Evolutionary conservation across 2,888 invertebrate species (phyloP).

Genomic region (Pemphredon lugubris): DNA sequence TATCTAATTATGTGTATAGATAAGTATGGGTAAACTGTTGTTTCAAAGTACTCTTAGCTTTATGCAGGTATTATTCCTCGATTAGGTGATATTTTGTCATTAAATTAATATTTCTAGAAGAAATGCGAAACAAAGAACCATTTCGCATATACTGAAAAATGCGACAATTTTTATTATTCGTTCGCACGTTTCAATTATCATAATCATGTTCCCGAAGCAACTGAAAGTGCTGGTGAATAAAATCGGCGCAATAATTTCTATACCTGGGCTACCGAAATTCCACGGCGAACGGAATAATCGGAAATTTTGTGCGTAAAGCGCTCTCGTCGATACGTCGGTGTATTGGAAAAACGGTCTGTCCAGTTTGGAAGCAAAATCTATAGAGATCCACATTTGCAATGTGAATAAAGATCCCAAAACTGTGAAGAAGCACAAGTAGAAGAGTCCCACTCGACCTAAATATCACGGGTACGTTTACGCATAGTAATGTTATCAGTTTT

Average conservation of each 20-base stretch:
- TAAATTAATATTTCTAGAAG: no score
- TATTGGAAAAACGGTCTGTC: conserved; percentile 67
- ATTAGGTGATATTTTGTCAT: no score
- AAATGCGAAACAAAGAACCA: no score
- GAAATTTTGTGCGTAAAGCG: not conserved
- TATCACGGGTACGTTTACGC: not conserved
- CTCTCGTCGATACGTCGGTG: not conserved
- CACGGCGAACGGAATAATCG: conserved; percentile 39
- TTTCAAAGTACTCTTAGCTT: no score
- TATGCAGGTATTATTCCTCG: no score
- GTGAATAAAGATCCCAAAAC: conserved; percentile 69
- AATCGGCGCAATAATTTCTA: not conserved
- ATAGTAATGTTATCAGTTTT: not conserved
- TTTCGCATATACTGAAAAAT: no score
- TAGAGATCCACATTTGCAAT: conserved; percentile 72
- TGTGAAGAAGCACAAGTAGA: conserved; percentile 73
- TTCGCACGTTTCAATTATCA: no score
- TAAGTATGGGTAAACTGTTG: no score
- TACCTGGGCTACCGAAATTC: conserved; percentile 66
- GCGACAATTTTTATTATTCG: no score
- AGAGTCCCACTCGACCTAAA: conserved; percentile 68
- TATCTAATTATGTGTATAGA: no score
- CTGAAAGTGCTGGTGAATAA: no score
- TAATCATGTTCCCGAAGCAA: no score
- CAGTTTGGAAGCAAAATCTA: conserved; percentile 62